Percentiles rank a stretch among this genome's conserved stretches.
Evolutionary conservation across 2,888 invertebrate genomes (phyloP).

Genomic region (Colletes collaris): DNA sequence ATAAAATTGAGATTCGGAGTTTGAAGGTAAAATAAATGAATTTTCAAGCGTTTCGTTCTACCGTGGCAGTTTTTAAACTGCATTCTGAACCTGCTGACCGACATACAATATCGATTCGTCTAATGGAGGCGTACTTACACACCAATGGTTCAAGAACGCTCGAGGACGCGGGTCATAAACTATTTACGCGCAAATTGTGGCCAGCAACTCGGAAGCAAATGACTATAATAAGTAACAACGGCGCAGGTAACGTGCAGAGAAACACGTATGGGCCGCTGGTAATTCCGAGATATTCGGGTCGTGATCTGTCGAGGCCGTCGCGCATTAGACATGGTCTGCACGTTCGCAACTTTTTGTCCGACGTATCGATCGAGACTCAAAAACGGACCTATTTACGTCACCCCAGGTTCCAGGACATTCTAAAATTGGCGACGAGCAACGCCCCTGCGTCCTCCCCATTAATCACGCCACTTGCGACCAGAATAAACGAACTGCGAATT

Average conservation of each 20-base stretch:
- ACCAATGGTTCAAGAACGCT: slow-evolving; percentile 20
- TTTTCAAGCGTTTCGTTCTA: too few species aligned
- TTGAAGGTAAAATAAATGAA: too few species aligned
- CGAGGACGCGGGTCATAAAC: slow-evolving; percentile 16
- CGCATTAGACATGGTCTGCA: slow-evolving; percentile 19
- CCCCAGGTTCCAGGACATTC: too few species aligned
- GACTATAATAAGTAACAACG: slow-evolving; percentile 12
- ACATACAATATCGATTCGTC: slow-evolving; percentile 29
- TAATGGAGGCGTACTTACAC: neutral
- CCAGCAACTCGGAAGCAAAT: slow-evolving; percentile 25
- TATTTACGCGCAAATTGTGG: slow-evolving; percentile 22
- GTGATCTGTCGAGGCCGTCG: slow-evolving; percentile 8
- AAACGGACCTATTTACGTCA: neutral
- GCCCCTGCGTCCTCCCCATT: neutral
- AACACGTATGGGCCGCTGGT: slow-evolving; percentile 5
- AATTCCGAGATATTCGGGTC: slow-evolving; percentile 31
- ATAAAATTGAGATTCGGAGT: too few species aligned
- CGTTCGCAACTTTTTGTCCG: slow-evolving; percentile 21
- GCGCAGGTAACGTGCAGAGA: neutral
- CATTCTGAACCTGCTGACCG: neutral
- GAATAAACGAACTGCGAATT: too few species aligned
- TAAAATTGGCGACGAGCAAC: neutral
- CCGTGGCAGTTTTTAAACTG: too few species aligned
- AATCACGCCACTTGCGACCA: neutral
- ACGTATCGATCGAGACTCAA: slow-evolving; percentile 23